phyloP scores from a whole-genome alignment of 2,113 vertebrate species.

The Murina feae region DNA sequence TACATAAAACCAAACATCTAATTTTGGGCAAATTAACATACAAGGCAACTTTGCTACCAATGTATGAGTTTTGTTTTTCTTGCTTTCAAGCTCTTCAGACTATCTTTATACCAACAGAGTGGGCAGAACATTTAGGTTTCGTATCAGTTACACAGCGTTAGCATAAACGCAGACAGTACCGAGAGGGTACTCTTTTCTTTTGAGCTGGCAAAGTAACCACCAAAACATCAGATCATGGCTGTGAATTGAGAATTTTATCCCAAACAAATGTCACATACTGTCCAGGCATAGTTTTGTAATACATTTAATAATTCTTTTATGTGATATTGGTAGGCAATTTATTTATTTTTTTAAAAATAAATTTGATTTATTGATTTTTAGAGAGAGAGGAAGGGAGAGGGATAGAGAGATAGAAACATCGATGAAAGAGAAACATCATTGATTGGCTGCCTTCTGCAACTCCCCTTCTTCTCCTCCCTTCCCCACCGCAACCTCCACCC shows the following conservation, averaged over 20 bases:
- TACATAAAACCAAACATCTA: constrained; percentile 83
- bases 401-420: no score
- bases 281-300: constrained; percentile 41
- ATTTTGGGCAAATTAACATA: constrained; percentile 70
- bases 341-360: no score
- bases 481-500: no score
- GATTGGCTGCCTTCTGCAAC: no score
- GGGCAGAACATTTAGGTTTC: constrained; percentile 79
- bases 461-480: no score
- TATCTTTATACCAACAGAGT: constrained; percentile 77
- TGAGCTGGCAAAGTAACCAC: constrained; percentile 74
- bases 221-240: constrained; percentile 66
- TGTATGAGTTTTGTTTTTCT: constrained; percentile 57
- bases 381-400: no score
- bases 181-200: constrained; percentile 69
- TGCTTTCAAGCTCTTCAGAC: constrained; percentile 75
- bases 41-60: constrained; percentile 69
- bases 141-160: constrained; percentile 77
- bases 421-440: no score
- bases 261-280: constrained; percentile 70
- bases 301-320: not conserved
- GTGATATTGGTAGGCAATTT: not conserved
- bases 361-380: no score
- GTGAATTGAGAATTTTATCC: constrained; percentile 69
- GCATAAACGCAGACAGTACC: constrained; percentile 77